phyloP scores from a whole-genome alignment of 2,888 invertebrate species.

The Ariolimax columbianus region DNA sequence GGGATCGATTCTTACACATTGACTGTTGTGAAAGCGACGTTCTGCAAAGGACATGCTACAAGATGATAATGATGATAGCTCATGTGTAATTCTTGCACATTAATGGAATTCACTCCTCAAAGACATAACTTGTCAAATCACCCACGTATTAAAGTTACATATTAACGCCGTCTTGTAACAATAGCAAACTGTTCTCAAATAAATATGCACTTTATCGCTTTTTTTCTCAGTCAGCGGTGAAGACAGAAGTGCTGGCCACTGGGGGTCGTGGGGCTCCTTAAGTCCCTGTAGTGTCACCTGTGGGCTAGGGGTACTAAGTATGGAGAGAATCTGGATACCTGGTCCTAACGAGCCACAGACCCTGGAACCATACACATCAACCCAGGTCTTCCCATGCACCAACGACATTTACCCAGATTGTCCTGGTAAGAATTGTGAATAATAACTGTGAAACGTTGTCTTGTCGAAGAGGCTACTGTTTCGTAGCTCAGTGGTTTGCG shows the following conservation, averaged over 20 bases:
- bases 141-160: no score
- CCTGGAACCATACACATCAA: neutral
- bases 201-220: no score
- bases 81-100: no score
- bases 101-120: no score
- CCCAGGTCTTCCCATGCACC: conserved; percentile 4
- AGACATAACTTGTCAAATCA: no score
- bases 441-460: neutral
- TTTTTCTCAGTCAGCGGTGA: no score
- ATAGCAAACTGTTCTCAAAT: neutral
- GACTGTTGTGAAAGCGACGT: no score
- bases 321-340: conserved; percentile 37
- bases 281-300: conserved; percentile 41
- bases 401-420: conserved; percentile 18
- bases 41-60: no score
- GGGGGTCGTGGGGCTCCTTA: conserved; percentile 29
- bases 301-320: conserved; percentile 1
- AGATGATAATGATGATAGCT: no score
- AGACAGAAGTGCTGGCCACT: conserved; percentile 2
- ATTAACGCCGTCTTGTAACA: no score
- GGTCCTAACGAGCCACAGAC: neutral
- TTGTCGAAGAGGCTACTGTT: no score
- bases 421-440: conserved; percentile 31
- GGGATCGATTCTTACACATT: no score
- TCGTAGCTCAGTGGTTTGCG: neutral